phyloP scores from a whole-genome alignment of 2,797 vertebrate genomes.

The Lithobates sylvaticus region DNA sequence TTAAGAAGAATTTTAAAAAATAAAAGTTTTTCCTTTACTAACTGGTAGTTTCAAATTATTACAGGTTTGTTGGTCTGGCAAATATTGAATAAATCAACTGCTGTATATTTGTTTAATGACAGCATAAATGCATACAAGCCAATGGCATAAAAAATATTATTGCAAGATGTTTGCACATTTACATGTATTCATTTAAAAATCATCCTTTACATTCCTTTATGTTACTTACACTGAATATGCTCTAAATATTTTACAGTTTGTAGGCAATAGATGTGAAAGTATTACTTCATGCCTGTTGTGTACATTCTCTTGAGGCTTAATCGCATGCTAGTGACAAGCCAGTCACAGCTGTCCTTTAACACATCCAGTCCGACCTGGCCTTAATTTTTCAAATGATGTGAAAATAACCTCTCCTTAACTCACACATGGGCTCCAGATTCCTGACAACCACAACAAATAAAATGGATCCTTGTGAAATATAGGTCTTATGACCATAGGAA shows the following conservation, averaged over 20 bases:
- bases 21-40: neutral
- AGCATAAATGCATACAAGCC: neutral
- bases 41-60: neutral
- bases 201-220: neutral
- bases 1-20: neutral
- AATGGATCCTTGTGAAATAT: conserved; percentile 76
- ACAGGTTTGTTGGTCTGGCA: neutral
- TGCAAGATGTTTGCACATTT: neutral
- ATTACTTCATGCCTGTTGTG: neutral
- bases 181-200: neutral
- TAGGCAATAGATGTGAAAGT: conserved; percentile 3
- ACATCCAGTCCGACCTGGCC: conserved; percentile 18
- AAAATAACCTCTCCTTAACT: conserved; percentile 75
- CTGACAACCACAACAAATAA: conserved; percentile 76
- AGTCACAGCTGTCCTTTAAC: conserved; percentile 38
- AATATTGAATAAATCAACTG: neutral
- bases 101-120: neutral
- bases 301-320: neutral
- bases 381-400: conserved; percentile 37
- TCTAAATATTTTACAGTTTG: neutral
- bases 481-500: conserved; percentile 71
- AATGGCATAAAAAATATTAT: neutral
- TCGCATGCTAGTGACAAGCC: conserved; percentile 28
- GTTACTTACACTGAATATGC: neutral
- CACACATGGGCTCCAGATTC: conserved; percentile 81